Conservation (phyloP, 2,888 invertebrate genomes). For the Nemotelus nigrinus region DNA sequence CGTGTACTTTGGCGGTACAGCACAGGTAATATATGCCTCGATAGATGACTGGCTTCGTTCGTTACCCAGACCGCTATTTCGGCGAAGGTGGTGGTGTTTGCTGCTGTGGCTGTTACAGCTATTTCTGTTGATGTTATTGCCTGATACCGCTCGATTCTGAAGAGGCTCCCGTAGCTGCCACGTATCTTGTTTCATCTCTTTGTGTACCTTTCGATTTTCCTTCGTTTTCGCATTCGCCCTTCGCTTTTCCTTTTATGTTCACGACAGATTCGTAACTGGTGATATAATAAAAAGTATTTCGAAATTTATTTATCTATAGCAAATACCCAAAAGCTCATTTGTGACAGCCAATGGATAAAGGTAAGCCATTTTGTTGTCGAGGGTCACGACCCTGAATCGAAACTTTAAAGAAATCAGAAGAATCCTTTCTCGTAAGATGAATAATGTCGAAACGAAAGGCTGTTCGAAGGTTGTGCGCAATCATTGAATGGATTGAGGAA, state of each 20-base stretch:
- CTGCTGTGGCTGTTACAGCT: no score
- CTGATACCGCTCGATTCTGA: no score
- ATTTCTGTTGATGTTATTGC: no score
- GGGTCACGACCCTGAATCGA: conserved; percentile 9
- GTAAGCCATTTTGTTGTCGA: conserved; percentile 8
- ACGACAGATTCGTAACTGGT: conserved; percentile 8
- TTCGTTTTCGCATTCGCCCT: background rate
- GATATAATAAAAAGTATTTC: conserved; percentile 18
- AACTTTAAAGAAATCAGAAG: conserved; percentile 5
- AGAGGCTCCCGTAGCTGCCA: no score
- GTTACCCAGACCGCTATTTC: background rate
- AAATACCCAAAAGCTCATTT: conserved; percentile 26
- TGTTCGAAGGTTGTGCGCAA: no score
- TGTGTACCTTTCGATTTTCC: background rate
- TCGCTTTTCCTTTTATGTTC: conserved; percentile 3
- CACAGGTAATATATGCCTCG: conserved; percentile 5
- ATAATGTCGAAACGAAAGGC: no score
- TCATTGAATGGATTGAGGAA: no score
- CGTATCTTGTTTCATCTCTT: no score
- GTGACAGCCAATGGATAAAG: conserved; percentile 24
- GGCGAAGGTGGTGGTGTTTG: background rate
- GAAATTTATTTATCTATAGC: conserved; percentile 22
- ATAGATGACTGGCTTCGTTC: conserved; percentile 3
- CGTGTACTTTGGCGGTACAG: conserved; percentile 1
- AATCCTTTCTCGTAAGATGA: background rate